Evolutionary conservation across 2,113 vertebrate genomes (phyloP).

Genomic region (Plecotus auritus): DNA sequence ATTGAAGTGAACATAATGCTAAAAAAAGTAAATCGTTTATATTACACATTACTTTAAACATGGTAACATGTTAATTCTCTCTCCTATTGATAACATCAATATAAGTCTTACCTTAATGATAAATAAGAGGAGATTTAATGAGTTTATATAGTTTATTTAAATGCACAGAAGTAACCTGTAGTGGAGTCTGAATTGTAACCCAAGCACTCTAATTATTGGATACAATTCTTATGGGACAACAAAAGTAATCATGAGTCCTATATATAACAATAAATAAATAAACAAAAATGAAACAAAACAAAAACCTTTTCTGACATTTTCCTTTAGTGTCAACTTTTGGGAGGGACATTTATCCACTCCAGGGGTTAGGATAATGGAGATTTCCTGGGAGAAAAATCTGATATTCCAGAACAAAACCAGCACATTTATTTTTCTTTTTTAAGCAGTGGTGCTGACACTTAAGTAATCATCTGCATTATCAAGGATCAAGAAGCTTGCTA

Average conservation of each 20-base stretch:
- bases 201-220: neutral
- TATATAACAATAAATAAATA: neutral
- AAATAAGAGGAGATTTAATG: neutral
- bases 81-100: neutral
- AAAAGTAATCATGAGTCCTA: neutral
- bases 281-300: neutral
- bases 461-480: neutral
- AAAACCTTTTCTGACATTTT: neutral
- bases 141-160: neutral
- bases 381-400: neutral
- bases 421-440: neutral
- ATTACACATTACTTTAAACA: neutral
- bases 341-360: neutral
- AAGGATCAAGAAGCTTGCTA: neutral
- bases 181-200: neutral
- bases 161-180: neutral
- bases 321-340: neutral
- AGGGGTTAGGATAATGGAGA: neutral
- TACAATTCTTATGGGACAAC: neutral
- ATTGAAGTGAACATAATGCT: neutral
- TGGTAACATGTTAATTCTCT: neutral
- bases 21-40: neutral
- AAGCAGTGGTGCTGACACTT: neutral
- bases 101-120: neutral
- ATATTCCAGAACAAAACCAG: neutral